Base-by-base conservation (phyloP, 2,888 invertebrate genomes). In the Synanthedon andrenaeformis region DNA sequence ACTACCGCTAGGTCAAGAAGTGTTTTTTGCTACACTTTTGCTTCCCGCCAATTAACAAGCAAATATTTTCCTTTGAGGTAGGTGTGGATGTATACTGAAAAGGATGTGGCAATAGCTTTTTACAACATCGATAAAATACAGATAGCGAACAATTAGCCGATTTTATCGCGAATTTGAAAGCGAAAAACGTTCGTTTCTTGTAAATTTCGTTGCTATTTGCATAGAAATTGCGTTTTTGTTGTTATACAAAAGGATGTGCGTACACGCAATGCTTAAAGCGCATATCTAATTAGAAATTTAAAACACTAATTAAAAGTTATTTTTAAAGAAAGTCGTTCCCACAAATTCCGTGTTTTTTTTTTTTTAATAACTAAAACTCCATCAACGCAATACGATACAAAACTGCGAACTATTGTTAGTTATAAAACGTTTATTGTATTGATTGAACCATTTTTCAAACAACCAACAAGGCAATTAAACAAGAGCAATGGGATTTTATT, bases 401-500 rank as follows among this genome's bases (percentile, higher is more conserved):
- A 17, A 49, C 10, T 49, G 49, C 49, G 51, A 55, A 54, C 55
- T 52, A 55, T 55, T 57, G 55, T 57, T 57, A 51, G 53, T 52
- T 51, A 35, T 35, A 67, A 67, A 70, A 66, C 66, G 64, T 65
- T 67, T 65, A 72, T 66, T 70, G 67, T 75, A 76, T 76, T 72
- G 78, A 79, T 75, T 77, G 74, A 76, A 79, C 78, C 77, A 80
- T 82, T 79, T 82, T 80, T 82, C 76, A 79, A 82, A 79, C 76
- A 70, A 66, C 72, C 79, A 82, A 82, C 83, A 67, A 83, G 81
- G 67, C 84, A 83, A 84, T 85, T 84, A 84, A 84, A 76, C 81
- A 83, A 82, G 69, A 74, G 79, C 83, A 82, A 83, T 84, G 79
- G 83, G 79, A 83, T 82, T 83, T 82, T 83, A 84, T 85, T 86